phyloP scores from a whole-genome alignment of 2,888 invertebrate species.

The Mimumesa dahlbomi region DNA sequence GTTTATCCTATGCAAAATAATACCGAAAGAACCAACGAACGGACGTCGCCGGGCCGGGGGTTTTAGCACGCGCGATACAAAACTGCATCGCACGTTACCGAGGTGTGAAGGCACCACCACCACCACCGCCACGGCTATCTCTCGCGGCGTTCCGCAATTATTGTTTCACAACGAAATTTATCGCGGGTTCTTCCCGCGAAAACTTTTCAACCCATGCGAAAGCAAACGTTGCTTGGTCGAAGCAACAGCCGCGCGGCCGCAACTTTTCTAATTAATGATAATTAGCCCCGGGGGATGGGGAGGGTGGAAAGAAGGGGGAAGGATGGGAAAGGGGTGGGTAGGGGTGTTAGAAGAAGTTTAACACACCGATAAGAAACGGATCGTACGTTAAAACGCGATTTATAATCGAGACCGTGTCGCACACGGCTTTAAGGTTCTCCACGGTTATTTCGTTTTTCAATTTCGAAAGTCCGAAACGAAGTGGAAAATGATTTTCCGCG shows the following conservation, averaged over 20 bases:
- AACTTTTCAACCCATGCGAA: constrained; percentile 40
- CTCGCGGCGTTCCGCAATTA: constrained; percentile 47
- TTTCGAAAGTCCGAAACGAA: neutral
- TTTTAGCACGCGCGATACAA: constrained; percentile 24
- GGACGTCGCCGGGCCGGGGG: constrained; percentile 25
- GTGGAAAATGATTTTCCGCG: neutral
- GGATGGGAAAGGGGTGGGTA: no score
- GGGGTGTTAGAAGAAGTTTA: no score
- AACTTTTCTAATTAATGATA: constrained; percentile 80
- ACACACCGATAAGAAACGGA: constrained; percentile 75
- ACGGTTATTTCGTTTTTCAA: neutral
- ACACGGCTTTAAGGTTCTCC: neutral
- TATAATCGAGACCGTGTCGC: constrained; percentile 41
- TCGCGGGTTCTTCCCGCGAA: constrained; percentile 37
- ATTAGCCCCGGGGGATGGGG: no score
- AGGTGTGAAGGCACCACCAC: constrained; percentile 22
- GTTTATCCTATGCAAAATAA: constrained; percentile 32
- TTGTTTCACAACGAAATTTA: constrained; percentile 55
- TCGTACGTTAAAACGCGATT: constrained; percentile 67
- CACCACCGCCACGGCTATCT: constrained; percentile 24
- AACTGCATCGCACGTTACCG: constrained; percentile 35
- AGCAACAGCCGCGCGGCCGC: constrained; percentile 22
- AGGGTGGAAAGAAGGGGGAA: constrained; percentile 62
- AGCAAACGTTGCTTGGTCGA: constrained; percentile 6
- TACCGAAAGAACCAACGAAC: constrained; percentile 34